Evolutionary conservation across 2,888 invertebrate genomes (phyloP), one percentile per base, ranked within the genome.

Genomic region (Crioceris asparagi): DNA sequence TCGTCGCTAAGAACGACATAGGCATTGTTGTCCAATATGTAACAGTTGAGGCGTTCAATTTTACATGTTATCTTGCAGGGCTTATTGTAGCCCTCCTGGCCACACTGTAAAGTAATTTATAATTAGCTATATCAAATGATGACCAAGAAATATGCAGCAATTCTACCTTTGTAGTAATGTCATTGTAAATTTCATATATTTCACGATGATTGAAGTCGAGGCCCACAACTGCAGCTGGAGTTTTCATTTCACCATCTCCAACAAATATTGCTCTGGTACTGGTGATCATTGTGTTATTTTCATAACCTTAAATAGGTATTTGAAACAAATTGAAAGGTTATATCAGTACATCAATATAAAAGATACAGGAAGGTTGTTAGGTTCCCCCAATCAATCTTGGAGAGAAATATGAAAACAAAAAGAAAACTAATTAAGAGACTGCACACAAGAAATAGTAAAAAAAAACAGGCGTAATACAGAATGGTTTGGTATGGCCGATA

Each of bases 21-120:
- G 3, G 88, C 93, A 56, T 91, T 87, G 61, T 86, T 87, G 61
- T 93, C 93, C 25, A 93, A 67, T 26, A 93, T 70, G 56, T 78
- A 92, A 54, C 92, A 92, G 43, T 83, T 80, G 58, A 82, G 70
- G 35, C 73, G 74, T 29, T 75, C 74, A 2, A 76, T 71, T 29
- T 69, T 68, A 53, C 80, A 80, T 6, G 53, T 54, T 4, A 53
- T 46, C 25, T 25, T 42, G 25, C 43, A 44, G 12, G 19, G 18
- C 6, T 36, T 36, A 2, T 15, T 27, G n/a, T 29, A 17, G 25
- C 16, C 8, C 7, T 17, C 8, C 19, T 35, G 25, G 12, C 32
- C 23, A 26, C 39, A 39, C 39, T 35, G 21, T 10, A 35, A 30
- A 29, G 26, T 29, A n/a, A n/a, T 4, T 29, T 12, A 15, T 4